Evolutionary conservation across 2,797 vertebrate genomes (phyloP).

Genomic region (Acipenser ruthenus): DNA sequence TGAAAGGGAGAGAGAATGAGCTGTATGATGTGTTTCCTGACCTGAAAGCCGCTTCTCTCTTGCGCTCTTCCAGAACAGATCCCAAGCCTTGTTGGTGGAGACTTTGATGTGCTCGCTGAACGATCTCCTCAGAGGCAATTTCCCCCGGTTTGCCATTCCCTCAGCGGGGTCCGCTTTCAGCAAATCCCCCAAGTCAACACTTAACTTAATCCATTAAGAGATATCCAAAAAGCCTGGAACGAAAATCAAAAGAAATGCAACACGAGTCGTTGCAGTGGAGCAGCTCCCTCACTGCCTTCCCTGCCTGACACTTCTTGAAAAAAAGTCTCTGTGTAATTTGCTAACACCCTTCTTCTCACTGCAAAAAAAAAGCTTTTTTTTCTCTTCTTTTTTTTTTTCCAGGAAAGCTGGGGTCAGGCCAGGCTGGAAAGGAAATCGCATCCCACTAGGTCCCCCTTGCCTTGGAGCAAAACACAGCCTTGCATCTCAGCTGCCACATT

Average conservation of each 20-base stretch:
- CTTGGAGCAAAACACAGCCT: constrained; percentile 19
- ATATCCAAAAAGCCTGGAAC: accelerated
- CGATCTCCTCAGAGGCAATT: constrained; percentile 54
- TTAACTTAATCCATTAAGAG: constrained; percentile 7
- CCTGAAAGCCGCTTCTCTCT: constrained; percentile 67
- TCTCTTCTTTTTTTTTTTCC: constrained; percentile 29
- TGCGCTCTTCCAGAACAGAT: constrained; percentile 66
- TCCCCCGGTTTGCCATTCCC: constrained; percentile 45
- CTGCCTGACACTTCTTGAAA: constrained; percentile 44
- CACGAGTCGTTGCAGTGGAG: constrained; percentile 5
- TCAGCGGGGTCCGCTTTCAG: constrained; percentile 15
- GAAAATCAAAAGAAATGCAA: constrained; percentile 9
- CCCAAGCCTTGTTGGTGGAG: constrained; percentile 66
- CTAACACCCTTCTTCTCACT: constrained; percentile 32
- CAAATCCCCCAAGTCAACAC: constrained; percentile 5
- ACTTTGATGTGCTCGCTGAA: constrained; percentile 67
- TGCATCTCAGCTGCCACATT: constrained; percentile 32
- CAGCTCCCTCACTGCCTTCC: constrained; percentile 21
- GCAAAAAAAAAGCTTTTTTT: constrained; percentile 32
- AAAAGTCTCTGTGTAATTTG: constrained; percentile 48
- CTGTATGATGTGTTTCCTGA: constrained; percentile 35
- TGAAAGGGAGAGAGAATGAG: too few species aligned
- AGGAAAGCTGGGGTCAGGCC: constrained; percentile 42
- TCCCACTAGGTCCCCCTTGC: constrained; percentile 32
- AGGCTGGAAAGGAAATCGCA: constrained; percentile 52